phyloP scores from a whole-genome alignment of 1,140 invertebrate species.

The Ips nitidus region DNA sequence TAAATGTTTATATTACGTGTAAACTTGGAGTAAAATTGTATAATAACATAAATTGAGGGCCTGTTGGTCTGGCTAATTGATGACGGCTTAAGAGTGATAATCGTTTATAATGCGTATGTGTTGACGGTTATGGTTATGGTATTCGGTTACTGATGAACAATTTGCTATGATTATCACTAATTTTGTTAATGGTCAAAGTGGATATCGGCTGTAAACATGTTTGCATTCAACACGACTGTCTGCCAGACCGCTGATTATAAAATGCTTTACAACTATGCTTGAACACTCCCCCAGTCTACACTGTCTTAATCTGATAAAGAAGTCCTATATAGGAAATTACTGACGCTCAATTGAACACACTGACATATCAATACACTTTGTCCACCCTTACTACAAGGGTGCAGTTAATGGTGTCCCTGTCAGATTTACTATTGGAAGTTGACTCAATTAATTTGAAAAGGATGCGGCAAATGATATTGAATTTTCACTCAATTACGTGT shows the following conservation, averaged over 20 bases:
- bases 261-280: background rate
- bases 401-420: slow-evolving; percentile 20
- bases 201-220: background rate
- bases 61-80: slow-evolving; percentile 24
- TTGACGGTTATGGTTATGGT: slow-evolving; percentile 21
- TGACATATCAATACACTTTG: slow-evolving; percentile 34
- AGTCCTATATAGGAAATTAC: slow-evolving; percentile 23
- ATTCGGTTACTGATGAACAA: slow-evolving; percentile 18
- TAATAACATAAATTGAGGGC: slow-evolving; percentile 17
- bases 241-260: background rate
- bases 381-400: slow-evolving; percentile 29
- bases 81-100: slow-evolving; percentile 10
- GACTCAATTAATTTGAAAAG: slow-evolving; percentile 13
- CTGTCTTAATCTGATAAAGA: slow-evolving; percentile 25
- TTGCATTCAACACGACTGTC: background rate
- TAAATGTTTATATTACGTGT: slow-evolving; percentile 31
- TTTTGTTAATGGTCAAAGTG: slow-evolving; percentile 1
- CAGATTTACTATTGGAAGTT: slow-evolving; percentile 16
- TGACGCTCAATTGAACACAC: slow-evolving; percentile 26
- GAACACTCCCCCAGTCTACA: background rate
- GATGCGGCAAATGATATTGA: background rate
- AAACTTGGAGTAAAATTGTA: slow-evolving; percentile 26
- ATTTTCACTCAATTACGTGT: background rate
- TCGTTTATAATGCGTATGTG: slow-evolving; percentile 23
- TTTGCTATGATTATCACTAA: slow-evolving; percentile 18